These are phyloP conservation scores for Psittacula derbiana DNA, from an alignment of 2,797 vertebrate genomes.

Conservation along the genomic window DNA sequence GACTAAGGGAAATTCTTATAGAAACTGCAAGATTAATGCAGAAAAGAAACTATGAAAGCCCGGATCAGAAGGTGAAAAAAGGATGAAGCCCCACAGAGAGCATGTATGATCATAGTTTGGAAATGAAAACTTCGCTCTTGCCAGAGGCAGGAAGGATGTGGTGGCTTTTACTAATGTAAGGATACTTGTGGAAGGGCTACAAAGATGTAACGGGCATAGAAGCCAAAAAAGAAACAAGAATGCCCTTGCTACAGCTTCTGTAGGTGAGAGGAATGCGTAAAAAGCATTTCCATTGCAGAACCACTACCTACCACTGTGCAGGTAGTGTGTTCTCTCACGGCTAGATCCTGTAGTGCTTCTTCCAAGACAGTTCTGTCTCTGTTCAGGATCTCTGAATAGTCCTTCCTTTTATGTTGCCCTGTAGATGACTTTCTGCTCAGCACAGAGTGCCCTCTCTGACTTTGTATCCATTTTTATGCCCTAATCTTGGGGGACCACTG, in stretches of 20 bases:
- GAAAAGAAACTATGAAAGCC: background rate
- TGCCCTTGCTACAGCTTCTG: background rate
- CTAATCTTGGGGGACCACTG: background rate
- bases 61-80: background rate
- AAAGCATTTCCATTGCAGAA: background rate
- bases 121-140: background rate
- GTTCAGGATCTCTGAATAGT: background rate
- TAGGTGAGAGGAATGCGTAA: background rate
- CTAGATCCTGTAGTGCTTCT: background rate
- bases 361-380: background rate
- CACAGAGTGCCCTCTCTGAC: background rate
- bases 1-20: background rate
- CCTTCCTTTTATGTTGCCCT: background rate
- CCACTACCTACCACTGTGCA: no score
- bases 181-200: background rate
- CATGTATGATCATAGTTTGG: background rate
- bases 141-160: background rate
- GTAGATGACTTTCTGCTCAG: background rate
- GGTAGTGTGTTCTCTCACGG: background rate
- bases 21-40: background rate
- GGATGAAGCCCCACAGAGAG: background rate
- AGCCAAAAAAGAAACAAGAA: background rate
- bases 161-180: background rate
- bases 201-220: background rate
- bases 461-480: background rate